Percentiles rank a stretch among this genome's conserved stretches.
Evolutionary conservation across 1,140 invertebrate species (phyloP).

Genomic region (Globodera rostochiensis): DNA sequence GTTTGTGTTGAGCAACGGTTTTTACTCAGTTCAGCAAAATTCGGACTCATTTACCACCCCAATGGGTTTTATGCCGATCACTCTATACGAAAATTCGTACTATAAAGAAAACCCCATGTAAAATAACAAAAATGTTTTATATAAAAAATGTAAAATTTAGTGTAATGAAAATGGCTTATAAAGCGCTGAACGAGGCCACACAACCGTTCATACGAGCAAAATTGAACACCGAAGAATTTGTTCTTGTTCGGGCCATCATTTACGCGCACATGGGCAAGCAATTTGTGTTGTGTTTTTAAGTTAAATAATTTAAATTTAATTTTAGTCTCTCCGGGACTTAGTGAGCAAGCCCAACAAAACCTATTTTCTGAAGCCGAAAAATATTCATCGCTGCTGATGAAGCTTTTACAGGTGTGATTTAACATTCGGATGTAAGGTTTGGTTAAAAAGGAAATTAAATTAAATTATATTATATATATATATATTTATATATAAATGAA

Average conservation of each 20-base stretch:
- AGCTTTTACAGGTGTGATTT: neutral
- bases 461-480: too few species aligned
- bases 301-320: too few species aligned
- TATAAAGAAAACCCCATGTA: neutral
- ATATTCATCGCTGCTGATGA: neutral
- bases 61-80: neutral
- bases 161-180: neutral
- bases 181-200: neutral
- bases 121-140: neutral
- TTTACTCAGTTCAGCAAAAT: neutral
- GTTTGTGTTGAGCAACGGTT: neutral
- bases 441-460: too few species aligned
- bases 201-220: neutral
- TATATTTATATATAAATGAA: too few species aligned
- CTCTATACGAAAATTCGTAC: neutral
- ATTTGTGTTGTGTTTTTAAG: too few species aligned
- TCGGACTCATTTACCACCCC: neutral
- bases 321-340: neutral
- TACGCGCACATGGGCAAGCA: slow-evolving; percentile 3
- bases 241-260: slow-evolving; percentile 4
- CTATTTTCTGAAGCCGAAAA: neutral
- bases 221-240: slow-evolving; percentile 1
- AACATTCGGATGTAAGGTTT: neutral
- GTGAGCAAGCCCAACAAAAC: neutral
- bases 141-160: neutral